Conservation (phyloP, 1,140 invertebrate species). For the Drepana arcuata region DNA sequence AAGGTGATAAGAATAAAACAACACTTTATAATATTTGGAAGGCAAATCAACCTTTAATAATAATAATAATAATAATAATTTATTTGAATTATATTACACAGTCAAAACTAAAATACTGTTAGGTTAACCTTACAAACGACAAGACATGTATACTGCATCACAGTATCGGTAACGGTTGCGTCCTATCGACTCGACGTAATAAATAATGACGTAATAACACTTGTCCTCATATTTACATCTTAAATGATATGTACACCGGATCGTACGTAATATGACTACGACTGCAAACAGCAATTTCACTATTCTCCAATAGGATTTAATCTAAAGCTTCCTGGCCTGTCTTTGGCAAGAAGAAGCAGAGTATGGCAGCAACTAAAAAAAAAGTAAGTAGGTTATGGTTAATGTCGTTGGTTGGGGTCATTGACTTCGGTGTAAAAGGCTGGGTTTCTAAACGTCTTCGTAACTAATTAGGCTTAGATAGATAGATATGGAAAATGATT, state of each 20-base stretch:
- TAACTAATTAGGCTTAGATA: too few species aligned
- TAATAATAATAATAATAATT: slow-evolving; percentile 61
- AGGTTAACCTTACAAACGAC: slow-evolving; percentile 38
- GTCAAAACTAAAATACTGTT: slow-evolving; percentile 67
- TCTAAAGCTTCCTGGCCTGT: slow-evolving; percentile 79
- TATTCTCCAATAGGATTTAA: slow-evolving; percentile 50
- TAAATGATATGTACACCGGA: slow-evolving; percentile 46
- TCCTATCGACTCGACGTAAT: slow-evolving; percentile 20
- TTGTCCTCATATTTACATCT: slow-evolving; percentile 63
- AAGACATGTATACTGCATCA: slow-evolving; percentile 49
- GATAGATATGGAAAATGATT: too few species aligned
- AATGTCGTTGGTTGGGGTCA: not conserved
- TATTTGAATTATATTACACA: slow-evolving; percentile 63
- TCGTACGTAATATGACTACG: slow-evolving; percentile 14
- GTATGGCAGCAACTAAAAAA: slow-evolving; percentile 76
- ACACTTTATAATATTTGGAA: too few species aligned
- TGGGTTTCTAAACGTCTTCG: too few species aligned
- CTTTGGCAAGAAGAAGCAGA: slow-evolving; percentile 78
- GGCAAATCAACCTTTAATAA: slow-evolving; percentile 57
- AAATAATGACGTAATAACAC: too few species aligned
- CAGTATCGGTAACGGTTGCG: slow-evolving; percentile 38
- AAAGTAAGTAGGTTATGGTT: slow-evolving; percentile 13
- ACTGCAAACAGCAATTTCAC: too few species aligned
- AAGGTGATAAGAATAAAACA: too few species aligned
- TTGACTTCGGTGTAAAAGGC: too few species aligned